A percentile compares a stretch with the other conserved stretches of the same genome.
phyloP scores from a whole-genome alignment of 2,888 invertebrate species.

The Malthinus seriepunctatus region DNA sequence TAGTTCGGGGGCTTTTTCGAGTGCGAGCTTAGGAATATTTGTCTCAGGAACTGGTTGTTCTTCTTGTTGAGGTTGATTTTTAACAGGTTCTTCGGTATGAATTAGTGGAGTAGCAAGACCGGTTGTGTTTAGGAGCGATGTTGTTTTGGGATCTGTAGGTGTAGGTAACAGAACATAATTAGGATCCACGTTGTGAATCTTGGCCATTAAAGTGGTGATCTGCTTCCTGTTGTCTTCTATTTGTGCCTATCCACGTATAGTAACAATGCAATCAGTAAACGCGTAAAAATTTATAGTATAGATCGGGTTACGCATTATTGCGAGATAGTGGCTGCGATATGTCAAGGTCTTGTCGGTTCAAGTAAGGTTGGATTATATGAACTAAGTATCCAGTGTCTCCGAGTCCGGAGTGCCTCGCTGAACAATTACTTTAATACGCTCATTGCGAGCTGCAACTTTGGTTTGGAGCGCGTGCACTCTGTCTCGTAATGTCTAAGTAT shows the following conservation, averaged over 20 bases:
- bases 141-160: slow-evolving; percentile 51
- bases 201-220: slow-evolving; percentile 72
- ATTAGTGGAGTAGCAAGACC: slow-evolving; percentile 53
- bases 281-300: slow-evolving; percentile 29
- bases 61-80: slow-evolving; percentile 4
- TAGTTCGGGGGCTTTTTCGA: slow-evolving; percentile 23
- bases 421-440: slow-evolving; percentile 84
- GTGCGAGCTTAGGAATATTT: too few species aligned
- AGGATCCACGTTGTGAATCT: slow-evolving; percentile 77
- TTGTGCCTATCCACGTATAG: slow-evolving; percentile 55
- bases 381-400: slow-evolving; percentile 72
- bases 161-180: slow-evolving; percentile 63
- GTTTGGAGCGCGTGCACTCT: slow-evolving; percentile 83
- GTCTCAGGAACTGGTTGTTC: slow-evolving; percentile 13
- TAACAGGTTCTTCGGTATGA: too few species aligned
- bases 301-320: slow-evolving; percentile 37
- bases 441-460: slow-evolving; percentile 85
- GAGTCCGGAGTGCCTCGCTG: slow-evolving; percentile 86
- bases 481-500: slow-evolving; percentile 78
- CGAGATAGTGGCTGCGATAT: slow-evolving; percentile 54
- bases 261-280: slow-evolving; percentile 42
- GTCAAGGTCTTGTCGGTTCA: slow-evolving; percentile 35
- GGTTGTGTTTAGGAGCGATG: slow-evolving; percentile 59
- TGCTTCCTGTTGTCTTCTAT: slow-evolving; percentile 70
- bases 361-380: slow-evolving; percentile 31